phyloP scores from a whole-genome alignment of 1,140 invertebrate genomes.

The Thalassaphorura encarpata region DNA sequence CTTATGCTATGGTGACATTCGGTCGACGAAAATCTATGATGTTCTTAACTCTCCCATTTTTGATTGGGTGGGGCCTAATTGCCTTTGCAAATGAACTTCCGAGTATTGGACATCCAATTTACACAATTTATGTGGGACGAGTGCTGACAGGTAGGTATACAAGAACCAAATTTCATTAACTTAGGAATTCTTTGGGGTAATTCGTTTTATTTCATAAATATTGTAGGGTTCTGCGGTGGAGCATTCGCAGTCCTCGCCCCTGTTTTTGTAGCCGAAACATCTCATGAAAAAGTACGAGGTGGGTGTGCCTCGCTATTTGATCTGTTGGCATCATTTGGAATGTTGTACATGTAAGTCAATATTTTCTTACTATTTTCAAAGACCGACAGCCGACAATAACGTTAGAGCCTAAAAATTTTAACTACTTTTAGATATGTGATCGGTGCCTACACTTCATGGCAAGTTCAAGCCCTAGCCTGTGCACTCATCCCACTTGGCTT shows the following conservation, averaged over 20 bases:
- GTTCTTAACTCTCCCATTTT: conserved; percentile 18
- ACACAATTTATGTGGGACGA: conserved; percentile 21
- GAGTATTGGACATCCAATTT: conserved; percentile 8
- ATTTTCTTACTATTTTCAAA: too few species aligned
- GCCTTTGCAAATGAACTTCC: conserved; percentile 19
- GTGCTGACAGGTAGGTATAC: conserved; percentile 24
- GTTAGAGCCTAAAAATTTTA: too few species aligned
- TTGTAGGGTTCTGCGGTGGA: conserved; percentile 38
- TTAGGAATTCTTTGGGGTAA: too few species aligned
- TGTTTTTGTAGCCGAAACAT: conserved; percentile 52
- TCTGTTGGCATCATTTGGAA: conserved; percentile 62
- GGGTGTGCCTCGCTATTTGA: conserved; percentile 69
- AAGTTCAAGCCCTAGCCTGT: conserved; percentile 15
- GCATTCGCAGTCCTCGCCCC: conserved; percentile 39
- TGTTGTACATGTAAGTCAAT: conserved; percentile 53
- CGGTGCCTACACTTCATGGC: neutral
- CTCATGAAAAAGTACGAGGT: conserved; percentile 58
- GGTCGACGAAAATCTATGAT: conserved; percentile 25
- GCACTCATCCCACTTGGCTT: conserved; percentile 42
- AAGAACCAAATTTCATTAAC: neutral
- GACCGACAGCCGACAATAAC: too few species aligned
- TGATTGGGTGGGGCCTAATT: conserved; percentile 26
- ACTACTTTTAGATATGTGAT: too few species aligned
- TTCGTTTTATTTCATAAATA: neutral
- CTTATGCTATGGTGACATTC: conserved; percentile 16